Evolutionary conservation across 2,888 invertebrate species (phyloP).

Genomic region (Campoplex nolae): DNA sequence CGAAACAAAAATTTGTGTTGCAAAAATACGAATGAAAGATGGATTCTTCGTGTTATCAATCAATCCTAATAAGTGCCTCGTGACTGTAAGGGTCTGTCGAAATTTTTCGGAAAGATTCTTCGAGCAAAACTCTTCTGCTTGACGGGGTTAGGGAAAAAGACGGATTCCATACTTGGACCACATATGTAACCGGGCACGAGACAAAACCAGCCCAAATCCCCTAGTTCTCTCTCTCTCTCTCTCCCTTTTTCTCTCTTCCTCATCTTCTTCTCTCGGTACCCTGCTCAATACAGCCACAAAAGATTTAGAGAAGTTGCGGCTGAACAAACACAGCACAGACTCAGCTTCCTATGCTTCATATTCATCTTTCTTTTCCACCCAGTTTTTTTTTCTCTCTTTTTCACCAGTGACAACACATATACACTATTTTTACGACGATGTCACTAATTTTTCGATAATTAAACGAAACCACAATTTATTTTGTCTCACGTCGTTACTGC

Average conservation of each 20-base stretch:
- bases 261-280: slow-evolving; percentile 52
- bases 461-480: slow-evolving; percentile 9
- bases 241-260: slow-evolving; percentile 33
- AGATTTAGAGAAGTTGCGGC: slow-evolving; percentile 84
- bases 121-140: slow-evolving; percentile 26
- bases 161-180: slow-evolving; percentile 67
- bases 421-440: slow-evolving; percentile 14
- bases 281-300: slow-evolving; percentile 78
- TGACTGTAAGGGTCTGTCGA: slow-evolving; percentile 12
- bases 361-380: slow-evolving; percentile 70
- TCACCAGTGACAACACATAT: slow-evolving; percentile 5
- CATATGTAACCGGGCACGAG: slow-evolving; percentile 71
- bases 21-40: slow-evolving; percentile 31
- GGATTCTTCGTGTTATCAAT: slow-evolving; percentile 42
- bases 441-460: slow-evolving; percentile 31
- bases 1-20: not conserved
- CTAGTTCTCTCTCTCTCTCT: slow-evolving; percentile 34
- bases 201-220: slow-evolving; percentile 59
- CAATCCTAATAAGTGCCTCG: slow-evolving; percentile 58
- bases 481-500: not conserved
- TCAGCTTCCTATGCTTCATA: slow-evolving; percentile 71
- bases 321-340: slow-evolving; percentile 82
- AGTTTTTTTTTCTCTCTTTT: slow-evolving; percentile 25
- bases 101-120: slow-evolving; percentile 54
- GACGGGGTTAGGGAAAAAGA: slow-evolving; percentile 36